A percentile compares a stretch with the other conserved stretches of the same genome.
Conservation (phyloP, 1,140 invertebrate genomes). For the Saccostrea echinata region DNA sequence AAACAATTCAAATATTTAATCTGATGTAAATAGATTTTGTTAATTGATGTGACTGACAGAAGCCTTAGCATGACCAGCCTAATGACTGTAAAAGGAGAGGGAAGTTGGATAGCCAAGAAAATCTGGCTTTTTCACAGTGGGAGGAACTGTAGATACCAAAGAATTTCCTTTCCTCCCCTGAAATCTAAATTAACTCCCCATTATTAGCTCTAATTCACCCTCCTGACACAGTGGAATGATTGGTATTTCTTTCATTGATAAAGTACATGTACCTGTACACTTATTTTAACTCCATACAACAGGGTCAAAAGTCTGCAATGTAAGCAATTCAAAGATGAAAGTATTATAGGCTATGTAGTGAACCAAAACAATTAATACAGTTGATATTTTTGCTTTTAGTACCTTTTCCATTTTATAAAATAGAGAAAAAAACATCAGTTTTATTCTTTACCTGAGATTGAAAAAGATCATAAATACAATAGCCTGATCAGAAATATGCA, state of each 20-base stretch:
- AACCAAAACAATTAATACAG: too few species aligned
- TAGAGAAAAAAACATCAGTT: too few species aligned
- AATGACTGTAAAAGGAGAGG: too few species aligned
- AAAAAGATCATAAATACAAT: too few species aligned
- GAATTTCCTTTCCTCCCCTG: neutral
- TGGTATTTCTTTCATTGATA: neutral
- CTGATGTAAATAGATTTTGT: too few species aligned
- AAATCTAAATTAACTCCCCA: neutral
- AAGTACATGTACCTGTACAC: neutral
- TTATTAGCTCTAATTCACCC: neutral
- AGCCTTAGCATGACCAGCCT: too few species aligned
- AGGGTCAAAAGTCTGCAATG: neutral
- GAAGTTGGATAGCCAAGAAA: neutral
- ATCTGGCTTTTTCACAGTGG: neutral
- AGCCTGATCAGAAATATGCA: too few species aligned
- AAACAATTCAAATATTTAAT: too few species aligned
- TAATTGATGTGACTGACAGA: too few species aligned
- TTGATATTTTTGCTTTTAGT: too few species aligned
- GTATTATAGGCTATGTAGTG: neutral
- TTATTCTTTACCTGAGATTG: too few species aligned
- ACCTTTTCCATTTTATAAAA: too few species aligned
- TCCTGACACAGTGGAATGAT: neutral
- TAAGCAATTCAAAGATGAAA: neutral
- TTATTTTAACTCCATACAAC: neutral
- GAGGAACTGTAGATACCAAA: neutral